phyloP scores from a whole-genome alignment of 2,113 vertebrate species.

The Melanotaenia duboulayi region DNA sequence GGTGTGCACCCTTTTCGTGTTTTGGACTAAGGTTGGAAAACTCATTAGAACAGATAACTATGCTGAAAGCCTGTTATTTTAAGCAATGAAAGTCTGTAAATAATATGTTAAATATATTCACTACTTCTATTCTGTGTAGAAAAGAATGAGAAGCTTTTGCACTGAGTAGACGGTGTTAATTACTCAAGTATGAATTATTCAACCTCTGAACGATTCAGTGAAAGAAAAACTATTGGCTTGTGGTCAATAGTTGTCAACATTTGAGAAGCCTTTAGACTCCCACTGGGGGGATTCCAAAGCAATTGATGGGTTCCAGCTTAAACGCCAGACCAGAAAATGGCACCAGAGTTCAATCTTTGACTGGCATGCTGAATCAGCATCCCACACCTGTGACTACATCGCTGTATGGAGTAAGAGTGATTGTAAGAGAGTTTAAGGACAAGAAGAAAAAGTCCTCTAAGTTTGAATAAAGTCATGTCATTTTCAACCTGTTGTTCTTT shows the following conservation, averaged over 20 bases:
- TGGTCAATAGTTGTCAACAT: conserved; percentile 74
- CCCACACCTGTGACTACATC: conserved; percentile 9
- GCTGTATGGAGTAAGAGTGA: conserved; percentile 8
- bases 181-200: conserved; percentile 81
- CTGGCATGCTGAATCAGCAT: conserved; percentile 53
- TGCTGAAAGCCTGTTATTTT: conserved; percentile 3
- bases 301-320: conserved; percentile 38
- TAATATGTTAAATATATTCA: neutral
- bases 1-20: neutral
- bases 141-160: conserved; percentile 39
- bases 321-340: conserved; percentile 56
- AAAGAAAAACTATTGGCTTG: conserved; percentile 69
- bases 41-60: neutral
- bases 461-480: neutral
- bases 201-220: conserved; percentile 71
- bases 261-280: conserved; percentile 70
- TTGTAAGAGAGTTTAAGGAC: neutral
- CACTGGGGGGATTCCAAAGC: conserved; percentile 54
- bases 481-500: neutral
- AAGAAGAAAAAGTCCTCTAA: neutral
- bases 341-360: conserved; percentile 51
- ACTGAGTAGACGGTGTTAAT: conserved; percentile 74
- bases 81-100: neutral
- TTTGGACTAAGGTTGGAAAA: conserved; percentile 14
- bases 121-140: conserved; percentile 8